Conservation (phyloP, 2,797 vertebrate genomes). For the Cephalopachus bancanus region DNA sequence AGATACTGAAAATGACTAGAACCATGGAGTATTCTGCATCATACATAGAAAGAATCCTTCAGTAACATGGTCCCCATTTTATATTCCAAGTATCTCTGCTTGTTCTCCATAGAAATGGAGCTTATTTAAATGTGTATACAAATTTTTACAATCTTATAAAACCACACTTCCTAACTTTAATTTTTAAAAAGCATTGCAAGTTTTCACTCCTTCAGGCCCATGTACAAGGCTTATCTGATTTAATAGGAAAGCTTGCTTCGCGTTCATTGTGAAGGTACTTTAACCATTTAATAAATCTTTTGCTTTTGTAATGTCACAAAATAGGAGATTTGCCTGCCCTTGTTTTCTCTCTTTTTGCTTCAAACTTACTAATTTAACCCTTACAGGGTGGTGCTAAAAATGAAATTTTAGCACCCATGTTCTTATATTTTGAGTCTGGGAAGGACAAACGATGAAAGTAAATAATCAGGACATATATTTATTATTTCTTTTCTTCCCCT, state of each 20-base stretch:
- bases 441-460: not conserved
- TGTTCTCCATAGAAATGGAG: not conserved
- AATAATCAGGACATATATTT: not conserved
- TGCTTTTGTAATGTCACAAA: not conserved
- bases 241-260: not conserved
- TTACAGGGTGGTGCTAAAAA: not conserved
- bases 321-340: not conserved
- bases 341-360: not conserved
- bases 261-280: not conserved
- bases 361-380: not conserved
- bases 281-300: not conserved
- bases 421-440: not conserved
- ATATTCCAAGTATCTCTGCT: not conserved
- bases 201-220: not conserved
- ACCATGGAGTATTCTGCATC: not conserved
- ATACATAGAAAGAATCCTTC: not conserved
- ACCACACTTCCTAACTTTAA: not conserved
- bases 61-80: not conserved
- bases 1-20: constrained; percentile 23
- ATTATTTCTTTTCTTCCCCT: not conserved
- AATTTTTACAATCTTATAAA: constrained; percentile 26
- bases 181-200: not conserved
- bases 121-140: not conserved
- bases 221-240: not conserved
- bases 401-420: not conserved